Evolutionary conservation across 2,888 invertebrate species (phyloP), one percentile per base, ranked within the genome.

Genomic region (Seladonia tumulorum): DNA sequence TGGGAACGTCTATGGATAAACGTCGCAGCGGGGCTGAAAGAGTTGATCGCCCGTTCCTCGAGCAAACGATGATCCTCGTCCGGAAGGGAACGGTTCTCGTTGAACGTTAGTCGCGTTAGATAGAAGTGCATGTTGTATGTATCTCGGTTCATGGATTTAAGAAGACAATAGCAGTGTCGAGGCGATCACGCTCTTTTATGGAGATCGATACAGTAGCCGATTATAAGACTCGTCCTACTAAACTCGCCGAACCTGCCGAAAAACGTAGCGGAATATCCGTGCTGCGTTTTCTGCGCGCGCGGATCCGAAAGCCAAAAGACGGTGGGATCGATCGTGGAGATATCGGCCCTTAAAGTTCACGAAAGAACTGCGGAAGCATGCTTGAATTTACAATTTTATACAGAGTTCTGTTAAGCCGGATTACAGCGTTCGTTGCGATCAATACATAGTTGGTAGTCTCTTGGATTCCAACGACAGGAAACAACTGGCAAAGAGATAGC

Each of bases 111-210:
- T 76, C 76, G 42, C 74, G 85, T 83, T 86, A 83, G 83, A 83
- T 87, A 83, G 76, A 78, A 72, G 63, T 88, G 83, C 90, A 90
- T 90, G 90, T 84, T 81, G 83, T 86, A 81, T 85, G 79, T 82
- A 77, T 73, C 83, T 81, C 74, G 76, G 77, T 90, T 90, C 81
- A 79, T 75, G 77, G 79, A 76, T 90, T 75, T 85, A 68, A 68
- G 35, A 68, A 22, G 66, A 68, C 66, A 68, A 68, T 90, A 90
- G 86, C 72, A 79, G 45, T 45, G 70, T 75, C 78, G 53, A 42
- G 63, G 47, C 70, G 60, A 42, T 86, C 45, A 57, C 45, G 79
- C 72, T 81, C 68, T 80, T 81, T 60, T 22, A 71, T 66, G 68
- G 76, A 68, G 22, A 76, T 73, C 77, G 81, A 68, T 63, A 63